phyloP scores from a whole-genome alignment of 2,113 vertebrate species.

The Marmota monax region DNA sequence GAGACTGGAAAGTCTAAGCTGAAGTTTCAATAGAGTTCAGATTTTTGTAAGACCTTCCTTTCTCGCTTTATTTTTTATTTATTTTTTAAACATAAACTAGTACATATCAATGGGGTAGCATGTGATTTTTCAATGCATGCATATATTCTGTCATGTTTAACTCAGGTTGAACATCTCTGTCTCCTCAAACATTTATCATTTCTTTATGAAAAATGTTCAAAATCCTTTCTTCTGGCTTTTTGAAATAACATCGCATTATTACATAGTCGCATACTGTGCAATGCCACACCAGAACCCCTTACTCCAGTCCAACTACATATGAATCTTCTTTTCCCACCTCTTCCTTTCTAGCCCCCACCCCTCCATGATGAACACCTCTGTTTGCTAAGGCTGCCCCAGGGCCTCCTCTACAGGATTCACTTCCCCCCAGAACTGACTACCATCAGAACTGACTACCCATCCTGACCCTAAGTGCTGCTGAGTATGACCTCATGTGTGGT shows the following conservation, averaged over 20 bases:
- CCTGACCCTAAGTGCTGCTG: background rate
- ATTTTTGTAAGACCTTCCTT: background rate
- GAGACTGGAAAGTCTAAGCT: background rate
- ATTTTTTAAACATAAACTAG: background rate
- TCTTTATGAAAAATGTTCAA: background rate
- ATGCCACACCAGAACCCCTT: background rate
- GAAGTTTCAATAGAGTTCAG: too few species aligned
- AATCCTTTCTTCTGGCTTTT: background rate
- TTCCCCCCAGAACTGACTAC: background rate
- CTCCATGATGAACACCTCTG: accelerated
- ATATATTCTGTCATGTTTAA: background rate
- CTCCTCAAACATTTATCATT: background rate
- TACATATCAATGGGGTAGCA: background rate
- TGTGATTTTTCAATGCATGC: background rate
- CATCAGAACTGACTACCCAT: too few species aligned
- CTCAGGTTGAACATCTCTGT: background rate
- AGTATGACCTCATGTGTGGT: background rate
- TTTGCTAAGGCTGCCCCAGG: accelerated
- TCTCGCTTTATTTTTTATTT: background rate
- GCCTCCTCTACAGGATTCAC: accelerated
- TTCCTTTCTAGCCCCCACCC: background rate
- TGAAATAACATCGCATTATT: too few species aligned
- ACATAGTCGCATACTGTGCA: background rate
- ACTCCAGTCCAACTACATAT: background rate
- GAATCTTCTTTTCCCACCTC: background rate